Evolutionary conservation across 2,888 invertebrate genomes (phyloP).

Genomic region (Chymomyza caudatula): DNA sequence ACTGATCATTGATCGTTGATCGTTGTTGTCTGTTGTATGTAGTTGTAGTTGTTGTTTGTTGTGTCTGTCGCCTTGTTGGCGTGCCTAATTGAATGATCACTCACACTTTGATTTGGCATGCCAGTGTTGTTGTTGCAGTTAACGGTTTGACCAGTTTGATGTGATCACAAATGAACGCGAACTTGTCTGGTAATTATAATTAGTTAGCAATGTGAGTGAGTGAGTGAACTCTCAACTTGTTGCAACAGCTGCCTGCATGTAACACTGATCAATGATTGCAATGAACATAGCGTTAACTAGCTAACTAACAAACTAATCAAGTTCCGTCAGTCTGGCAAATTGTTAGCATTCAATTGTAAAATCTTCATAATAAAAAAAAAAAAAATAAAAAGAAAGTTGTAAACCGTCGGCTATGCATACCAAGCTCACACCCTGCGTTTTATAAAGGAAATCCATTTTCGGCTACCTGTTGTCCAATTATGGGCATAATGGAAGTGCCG

Average conservation of each 20-base stretch:
- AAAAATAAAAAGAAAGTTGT: neutral
- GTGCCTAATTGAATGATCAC: constrained; percentile 72
- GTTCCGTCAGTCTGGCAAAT: neutral
- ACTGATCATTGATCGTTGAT: neutral
- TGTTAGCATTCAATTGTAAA: neutral
- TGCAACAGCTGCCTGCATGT: neutral
- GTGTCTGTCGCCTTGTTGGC: constrained; percentile 45
- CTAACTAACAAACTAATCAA: neutral
- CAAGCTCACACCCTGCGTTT: neutral
- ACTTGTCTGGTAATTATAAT: neutral
- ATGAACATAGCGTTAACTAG: neutral
- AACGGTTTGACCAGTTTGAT: constrained; percentile 1
- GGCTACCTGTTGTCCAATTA: constrained; percentile 69
- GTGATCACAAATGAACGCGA: neutral
- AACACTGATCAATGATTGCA: neutral
- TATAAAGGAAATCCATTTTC: constrained; percentile 33
- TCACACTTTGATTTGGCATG: constrained; percentile 69
- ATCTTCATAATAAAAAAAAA: too few relatives aligned
- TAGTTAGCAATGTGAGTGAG: constrained; percentile 14
- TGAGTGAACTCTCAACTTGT: constrained; percentile 19
- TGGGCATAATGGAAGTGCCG: constrained; percentile 66
- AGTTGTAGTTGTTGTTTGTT: constrained; percentile 30
- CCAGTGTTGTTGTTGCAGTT: neutral
- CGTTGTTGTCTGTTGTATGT: constrained; percentile 21
- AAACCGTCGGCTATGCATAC: too few relatives aligned